Percentiles rank a stretch among this genome's conserved stretches.
phyloP scores from a whole-genome alignment of 2,888 invertebrate genomes.

The Drymonia ruficornis region DNA sequence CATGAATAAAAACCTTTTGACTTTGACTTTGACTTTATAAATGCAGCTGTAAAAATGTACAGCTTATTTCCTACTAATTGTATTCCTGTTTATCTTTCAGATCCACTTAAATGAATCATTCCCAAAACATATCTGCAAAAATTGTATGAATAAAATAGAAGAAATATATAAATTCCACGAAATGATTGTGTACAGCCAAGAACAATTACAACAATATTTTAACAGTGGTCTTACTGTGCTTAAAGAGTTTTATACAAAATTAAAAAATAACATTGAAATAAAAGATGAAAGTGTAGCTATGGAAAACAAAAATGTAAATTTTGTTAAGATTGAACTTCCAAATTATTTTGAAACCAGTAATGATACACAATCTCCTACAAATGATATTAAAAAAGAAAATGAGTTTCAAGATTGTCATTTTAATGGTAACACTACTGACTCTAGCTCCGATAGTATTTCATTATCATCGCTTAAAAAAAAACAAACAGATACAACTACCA shows the following conservation, averaged over 20 bases:
- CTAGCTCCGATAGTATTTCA: constrained; percentile 16
- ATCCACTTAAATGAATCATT: constrained; percentile 40
- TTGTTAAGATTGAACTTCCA: constrained; percentile 11
- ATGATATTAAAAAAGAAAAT: constrained; percentile 17
- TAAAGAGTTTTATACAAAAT: constrained; percentile 31
- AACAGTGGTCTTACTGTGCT: constrained; percentile 22
- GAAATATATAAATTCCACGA: constrained; percentile 44
- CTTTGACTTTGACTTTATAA: too few species aligned
- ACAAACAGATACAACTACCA: constrained; percentile 10
- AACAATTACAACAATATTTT: constrained; percentile 36
- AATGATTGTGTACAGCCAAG: constrained; percentile 49
- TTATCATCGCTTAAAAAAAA: constrained; percentile 10
- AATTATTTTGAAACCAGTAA: constrained; percentile 3
- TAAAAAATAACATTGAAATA: constrained; percentile 16
- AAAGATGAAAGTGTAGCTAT: constrained; percentile 22
- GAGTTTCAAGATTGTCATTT: not conserved
- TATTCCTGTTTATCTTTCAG: constrained; percentile 41
- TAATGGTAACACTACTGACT: not conserved
- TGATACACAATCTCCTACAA: constrained; percentile 7
- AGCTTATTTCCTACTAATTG: too few species aligned
- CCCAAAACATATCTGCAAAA: constrained; percentile 52
- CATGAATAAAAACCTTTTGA: too few species aligned
- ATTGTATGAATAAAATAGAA: constrained; percentile 49
- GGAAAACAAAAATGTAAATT: constrained; percentile 17
- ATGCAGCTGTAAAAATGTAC: too few species aligned